Percentiles rank a stretch among this genome's conserved stretches.
These are phyloP conservation scores for Silurus aristotelis DNA, from an alignment of 2,797 vertebrate genomes.

Conservation along the genomic window DNA sequence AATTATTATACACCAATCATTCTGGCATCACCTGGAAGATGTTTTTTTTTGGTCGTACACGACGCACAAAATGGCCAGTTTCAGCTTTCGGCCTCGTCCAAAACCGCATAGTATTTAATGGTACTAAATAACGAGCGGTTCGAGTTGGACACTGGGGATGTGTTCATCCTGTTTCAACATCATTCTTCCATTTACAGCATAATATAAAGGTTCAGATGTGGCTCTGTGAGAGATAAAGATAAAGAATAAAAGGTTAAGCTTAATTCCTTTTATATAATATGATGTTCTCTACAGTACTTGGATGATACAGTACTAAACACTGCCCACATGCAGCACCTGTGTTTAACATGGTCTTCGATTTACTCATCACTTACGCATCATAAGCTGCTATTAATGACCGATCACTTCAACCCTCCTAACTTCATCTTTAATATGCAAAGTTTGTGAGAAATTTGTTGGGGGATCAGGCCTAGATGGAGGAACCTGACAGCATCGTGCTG, in stretches of 20 bases:
- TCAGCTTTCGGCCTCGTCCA: not conserved
- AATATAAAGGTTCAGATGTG: not conserved
- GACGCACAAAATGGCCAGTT: conserved; percentile 24
- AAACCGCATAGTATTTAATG: not conserved
- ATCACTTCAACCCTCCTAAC: not conserved
- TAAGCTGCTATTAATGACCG: not conserved
- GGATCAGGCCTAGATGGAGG: not conserved
- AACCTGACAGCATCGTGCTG: not conserved
- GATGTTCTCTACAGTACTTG: not conserved
- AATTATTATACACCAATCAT: not conserved
- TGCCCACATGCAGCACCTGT: not conserved
- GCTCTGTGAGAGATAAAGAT: not conserved
- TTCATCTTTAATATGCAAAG: not conserved
- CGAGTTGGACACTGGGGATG: not conserved
- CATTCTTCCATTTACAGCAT: not conserved
- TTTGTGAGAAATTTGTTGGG: not conserved
- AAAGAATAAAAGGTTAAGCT: not conserved
- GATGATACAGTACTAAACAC: not conserved
- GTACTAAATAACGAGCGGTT: not conserved
- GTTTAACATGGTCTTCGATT: not conserved
- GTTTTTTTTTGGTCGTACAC: not conserved
- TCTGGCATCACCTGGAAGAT: not conserved
- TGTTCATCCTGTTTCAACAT: not conserved
- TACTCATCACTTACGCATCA: not conserved
- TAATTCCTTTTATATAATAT: not conserved